phyloP scores from a whole-genome alignment of 2,797 vertebrate genomes.

The Hephaestus fuliginosus region DNA sequence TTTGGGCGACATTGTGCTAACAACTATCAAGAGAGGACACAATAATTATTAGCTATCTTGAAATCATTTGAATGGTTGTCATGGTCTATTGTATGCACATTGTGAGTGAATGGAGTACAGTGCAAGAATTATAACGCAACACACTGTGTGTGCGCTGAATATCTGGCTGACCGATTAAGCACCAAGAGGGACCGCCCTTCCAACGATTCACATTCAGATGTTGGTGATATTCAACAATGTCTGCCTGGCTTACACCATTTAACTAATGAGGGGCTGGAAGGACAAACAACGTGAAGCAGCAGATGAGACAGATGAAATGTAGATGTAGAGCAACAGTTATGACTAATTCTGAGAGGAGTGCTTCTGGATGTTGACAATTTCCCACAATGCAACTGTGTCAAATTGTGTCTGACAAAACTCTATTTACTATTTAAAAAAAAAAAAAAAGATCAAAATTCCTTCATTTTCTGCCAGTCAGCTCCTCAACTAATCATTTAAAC shows the following conservation, averaged over 20 bases:
- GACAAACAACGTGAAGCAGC: not conserved
- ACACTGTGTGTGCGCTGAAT: not conserved
- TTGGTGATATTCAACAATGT: not conserved
- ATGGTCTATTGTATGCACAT: not conserved
- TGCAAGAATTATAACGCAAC: not conserved
- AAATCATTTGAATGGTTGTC: not conserved
- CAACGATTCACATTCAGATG: conserved; percentile 4
- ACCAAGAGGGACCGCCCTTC: not conserved
- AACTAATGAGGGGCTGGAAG: conserved; percentile 1
- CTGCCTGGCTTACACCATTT: not conserved
- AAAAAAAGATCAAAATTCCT: not conserved
- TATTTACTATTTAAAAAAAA: not conserved
- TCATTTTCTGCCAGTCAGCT: not conserved
- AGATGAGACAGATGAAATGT: conserved; percentile 7
- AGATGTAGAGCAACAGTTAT: conserved; percentile 17
- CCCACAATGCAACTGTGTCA: not conserved
- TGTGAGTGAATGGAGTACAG: not conserved
- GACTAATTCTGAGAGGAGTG: not conserved
- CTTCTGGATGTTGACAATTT: conserved; percentile 7
- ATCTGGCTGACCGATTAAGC: conserved; percentile 4
- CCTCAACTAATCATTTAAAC: conserved; percentile 2
- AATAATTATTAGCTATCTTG: not conserved
- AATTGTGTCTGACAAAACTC: not conserved
- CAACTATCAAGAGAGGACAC: not conserved
- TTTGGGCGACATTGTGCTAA: not conserved